Conservation (phyloP, 2,113 vertebrate species). For the Sorex fumeus region DNA sequence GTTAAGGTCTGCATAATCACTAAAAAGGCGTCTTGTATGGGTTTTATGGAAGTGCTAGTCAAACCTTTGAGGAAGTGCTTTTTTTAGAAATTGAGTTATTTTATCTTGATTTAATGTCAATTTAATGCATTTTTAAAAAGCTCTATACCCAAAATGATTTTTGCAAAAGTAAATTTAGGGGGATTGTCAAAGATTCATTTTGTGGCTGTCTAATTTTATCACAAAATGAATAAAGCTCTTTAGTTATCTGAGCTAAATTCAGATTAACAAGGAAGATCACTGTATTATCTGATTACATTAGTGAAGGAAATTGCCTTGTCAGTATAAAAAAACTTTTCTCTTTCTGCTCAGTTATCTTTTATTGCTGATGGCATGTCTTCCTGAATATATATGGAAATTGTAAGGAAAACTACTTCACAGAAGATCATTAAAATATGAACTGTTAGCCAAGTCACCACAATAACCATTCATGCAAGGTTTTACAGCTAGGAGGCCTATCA, state of each 20-base stretch:
- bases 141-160: conserved; percentile 1
- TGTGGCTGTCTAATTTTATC: conserved; percentile 62
- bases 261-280: conserved; percentile 51
- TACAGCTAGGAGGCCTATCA: not conserved
- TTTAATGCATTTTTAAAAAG: conserved; percentile 40
- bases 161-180: conserved; percentile 52
- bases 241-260: conserved; percentile 60
- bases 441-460: conserved; percentile 13
- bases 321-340: conserved; percentile 39
- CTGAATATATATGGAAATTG: conserved; percentile 66
- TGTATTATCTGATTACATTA: conserved; percentile 54
- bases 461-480: not conserved
- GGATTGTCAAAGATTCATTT: conserved; percentile 61
- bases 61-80: not conserved
- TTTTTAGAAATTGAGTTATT: conserved; percentile 49
- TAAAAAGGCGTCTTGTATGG: not conserved
- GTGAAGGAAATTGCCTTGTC: conserved; percentile 59
- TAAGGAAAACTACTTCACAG: conserved; percentile 52
- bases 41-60: not conserved
- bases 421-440: conserved; percentile 58
- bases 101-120: conserved; percentile 45
- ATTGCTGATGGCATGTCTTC: conserved; percentile 34
- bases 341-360: conserved; percentile 43
- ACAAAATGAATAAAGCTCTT: conserved; percentile 46
- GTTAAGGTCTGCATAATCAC: not conserved